Evolutionary conservation across 2,888 invertebrate species (phyloP), one percentile per base, ranked within the genome.

Genomic region (Tachina lurida): DNA sequence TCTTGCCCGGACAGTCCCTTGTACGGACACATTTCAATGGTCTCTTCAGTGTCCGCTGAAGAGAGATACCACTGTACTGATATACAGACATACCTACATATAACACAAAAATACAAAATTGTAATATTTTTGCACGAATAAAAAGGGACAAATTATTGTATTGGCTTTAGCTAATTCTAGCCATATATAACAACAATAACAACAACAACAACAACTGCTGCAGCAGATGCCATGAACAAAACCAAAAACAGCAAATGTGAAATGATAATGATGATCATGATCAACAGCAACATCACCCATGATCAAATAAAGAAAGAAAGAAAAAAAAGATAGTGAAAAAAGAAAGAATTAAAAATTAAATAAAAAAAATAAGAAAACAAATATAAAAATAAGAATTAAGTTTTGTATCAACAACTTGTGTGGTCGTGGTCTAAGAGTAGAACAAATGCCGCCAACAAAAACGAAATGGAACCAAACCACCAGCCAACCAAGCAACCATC

Each of bases 131-230:
- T 31, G 63, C 31, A 7, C 65, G n/a, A 12, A 17, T 17, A 65
- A 45, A 62, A 56, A 75, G 41, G 43, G 41, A 79, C 45, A 43
- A 67, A 31, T 71, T 65, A 49, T 58, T 49, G 52, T 62, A 71
- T 75, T 71, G 67, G 45, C 60, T 73, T 84, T 82, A 75, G 85
- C 85, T 82, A 86, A 82, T 86, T 86, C 85, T 86, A 86, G 78
- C 60, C 82, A 82, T 22, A 68, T 60, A 56, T 76, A 67, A 73
- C 41, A 67, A 47, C 78, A 79, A 79, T 39, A 58, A 62, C 4
- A 74, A 79, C 39, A 70, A 60, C 45, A 68, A 13, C 45, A 60
- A 45, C 49, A 19, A 56, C 17, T 54, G 10, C n/a, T 19, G 2
- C 12, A 43, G 1, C 15, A 49, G 49, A 7, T 31, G 19, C 49